Evolutionary conservation across 2,888 invertebrate genomes (phyloP).

Genomic region (Sphinx pinastri): DNA sequence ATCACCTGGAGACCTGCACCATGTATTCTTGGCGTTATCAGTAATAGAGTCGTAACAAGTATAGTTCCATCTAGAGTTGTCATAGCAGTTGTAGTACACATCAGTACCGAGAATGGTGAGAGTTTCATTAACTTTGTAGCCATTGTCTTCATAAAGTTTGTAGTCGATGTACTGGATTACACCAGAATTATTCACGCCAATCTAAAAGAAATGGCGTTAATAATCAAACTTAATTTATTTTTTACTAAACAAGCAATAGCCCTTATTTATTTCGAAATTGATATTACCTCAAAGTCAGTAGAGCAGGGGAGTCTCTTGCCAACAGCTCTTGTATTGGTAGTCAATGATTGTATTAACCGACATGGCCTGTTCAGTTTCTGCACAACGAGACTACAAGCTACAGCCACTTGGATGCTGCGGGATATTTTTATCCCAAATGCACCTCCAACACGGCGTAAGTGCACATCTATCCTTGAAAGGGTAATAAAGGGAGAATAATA

Average conservation of each 20-base stretch:
- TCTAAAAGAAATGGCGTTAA: slow-evolving; percentile 36
- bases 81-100: slow-evolving; percentile 51
- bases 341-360: slow-evolving; percentile 85
- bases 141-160: slow-evolving; percentile 74
- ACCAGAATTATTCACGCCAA: slow-evolving; percentile 65
- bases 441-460: slow-evolving; percentile 65
- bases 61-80: slow-evolving; percentile 50
- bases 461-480: slow-evolving; percentile 85
- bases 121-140: slow-evolving; percentile 55
- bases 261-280: not conserved
- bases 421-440: slow-evolving; percentile 89
- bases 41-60: slow-evolving; percentile 48
- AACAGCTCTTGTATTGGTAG: slow-evolving; percentile 84
- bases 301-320: slow-evolving; percentile 82
- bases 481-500: not conserved
- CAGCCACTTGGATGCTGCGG: slow-evolving; percentile 79
- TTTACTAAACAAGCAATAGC: no score
- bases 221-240: not conserved
- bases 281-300: slow-evolving; percentile 76
- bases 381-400: slow-evolving; percentile 78
- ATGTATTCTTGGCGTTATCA: slow-evolving; percentile 56
- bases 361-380: slow-evolving; percentile 85
- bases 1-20: slow-evolving; percentile 55
- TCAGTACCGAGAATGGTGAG: slow-evolving; percentile 39
- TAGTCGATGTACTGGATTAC: slow-evolving; percentile 75